Percentiles rank a stretch among this genome's conserved stretches.
These are phyloP conservation scores for Anhinga rufa DNA, from an alignment of 2,113 vertebrate species.

Conservation along the genomic window DNA sequence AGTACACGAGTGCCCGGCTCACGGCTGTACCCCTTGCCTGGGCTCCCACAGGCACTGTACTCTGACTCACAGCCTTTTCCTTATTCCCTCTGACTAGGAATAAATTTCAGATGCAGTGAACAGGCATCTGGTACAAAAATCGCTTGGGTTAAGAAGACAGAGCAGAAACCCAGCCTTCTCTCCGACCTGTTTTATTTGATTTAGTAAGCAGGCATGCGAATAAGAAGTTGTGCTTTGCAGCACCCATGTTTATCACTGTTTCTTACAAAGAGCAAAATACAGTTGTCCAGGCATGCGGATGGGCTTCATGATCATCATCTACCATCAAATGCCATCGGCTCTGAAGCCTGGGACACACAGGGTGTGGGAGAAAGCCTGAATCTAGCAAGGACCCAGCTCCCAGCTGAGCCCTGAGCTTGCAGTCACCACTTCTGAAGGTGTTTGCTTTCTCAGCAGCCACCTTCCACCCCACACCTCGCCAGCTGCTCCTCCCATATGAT, in stretches of 20 bases:
- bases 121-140: background rate
- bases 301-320: background rate
- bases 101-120: background rate
- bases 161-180: background rate
- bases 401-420: background rate
- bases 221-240: background rate
- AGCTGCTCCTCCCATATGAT: background rate
- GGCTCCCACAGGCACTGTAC: background rate
- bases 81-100: background rate
- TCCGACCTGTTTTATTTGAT: background rate
- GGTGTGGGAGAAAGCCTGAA: background rate
- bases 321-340: background rate
- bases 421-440: background rate
- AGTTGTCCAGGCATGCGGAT: accelerated
- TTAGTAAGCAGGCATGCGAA: background rate
- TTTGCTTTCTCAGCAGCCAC: background rate
- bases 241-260: background rate
- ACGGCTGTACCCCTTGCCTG: background rate
- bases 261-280: background rate
- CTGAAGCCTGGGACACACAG: background rate
- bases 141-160: background rate
- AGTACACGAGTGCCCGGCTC: accelerated
- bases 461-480: background rate
- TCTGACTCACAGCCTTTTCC: background rate
- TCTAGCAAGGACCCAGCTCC: background rate